These are phyloP conservation scores for Erebia ligea DNA, from an alignment of 2,888 invertebrate genomes.

Conservation along the genomic window DNA sequence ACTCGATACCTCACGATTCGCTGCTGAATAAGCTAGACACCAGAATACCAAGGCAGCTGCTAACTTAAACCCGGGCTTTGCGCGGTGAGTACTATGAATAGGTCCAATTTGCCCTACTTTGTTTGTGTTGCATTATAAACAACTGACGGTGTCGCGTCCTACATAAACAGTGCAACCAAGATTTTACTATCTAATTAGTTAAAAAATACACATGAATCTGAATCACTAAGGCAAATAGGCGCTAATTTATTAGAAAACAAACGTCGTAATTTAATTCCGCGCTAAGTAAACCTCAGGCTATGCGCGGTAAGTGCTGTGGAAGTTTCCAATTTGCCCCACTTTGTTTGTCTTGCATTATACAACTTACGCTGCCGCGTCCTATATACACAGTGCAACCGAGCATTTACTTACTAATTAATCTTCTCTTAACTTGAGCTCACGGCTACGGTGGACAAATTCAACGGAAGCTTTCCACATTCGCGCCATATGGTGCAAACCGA, in stretches of 20 bases:
- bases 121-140: not conserved
- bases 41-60: no score
- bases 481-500: no score
- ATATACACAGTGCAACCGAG: no score
- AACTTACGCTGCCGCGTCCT: no score
- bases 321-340: constrained; percentile 6
- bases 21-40: no score
- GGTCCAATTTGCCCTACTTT: constrained; percentile 1
- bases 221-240: no score
- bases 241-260: not conserved
- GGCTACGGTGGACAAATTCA: no score
- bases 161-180: constrained; percentile 1
- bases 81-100: not conserved
- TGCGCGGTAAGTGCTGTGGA: not conserved
- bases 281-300: not conserved
- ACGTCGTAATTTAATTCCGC: not conserved
- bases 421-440: no score
- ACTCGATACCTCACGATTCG: no score
- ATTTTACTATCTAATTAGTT: not conserved
- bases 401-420: not conserved
- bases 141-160: constrained; percentile 7
- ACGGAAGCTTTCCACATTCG: no score
- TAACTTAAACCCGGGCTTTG: not conserved
- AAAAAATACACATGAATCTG: no score
- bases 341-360: not conserved